A percentile compares a stretch with the other conserved stretches of the same genome.
Evolutionary conservation across 2,888 invertebrate genomes (phyloP).

Genomic region (Sclerodermus sp.): DNA sequence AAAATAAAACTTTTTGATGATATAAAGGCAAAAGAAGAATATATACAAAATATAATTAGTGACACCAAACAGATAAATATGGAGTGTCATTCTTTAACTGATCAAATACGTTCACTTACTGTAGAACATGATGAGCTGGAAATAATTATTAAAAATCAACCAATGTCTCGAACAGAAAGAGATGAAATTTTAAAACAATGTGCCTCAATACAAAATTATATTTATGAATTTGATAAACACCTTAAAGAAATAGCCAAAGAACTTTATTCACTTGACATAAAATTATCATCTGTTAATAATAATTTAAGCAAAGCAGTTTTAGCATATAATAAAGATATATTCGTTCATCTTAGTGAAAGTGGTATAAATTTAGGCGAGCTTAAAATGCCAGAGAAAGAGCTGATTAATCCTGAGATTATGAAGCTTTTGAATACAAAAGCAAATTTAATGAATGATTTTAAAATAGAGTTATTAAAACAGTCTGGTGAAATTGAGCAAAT

Average conservation of each 20-base stretch:
- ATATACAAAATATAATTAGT: conserved; percentile 16
- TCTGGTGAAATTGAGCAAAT: conserved; percentile 6
- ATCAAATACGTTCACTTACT: conserved; percentile 27
- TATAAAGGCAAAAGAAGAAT: conserved; percentile 25
- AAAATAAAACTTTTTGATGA: conserved; percentile 22
- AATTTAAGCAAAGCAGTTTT: conserved; percentile 40
- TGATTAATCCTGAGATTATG: conserved; percentile 28
- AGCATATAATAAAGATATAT: conserved; percentile 44
- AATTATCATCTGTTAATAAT: conserved; percentile 35
- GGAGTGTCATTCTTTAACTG: conserved; percentile 20
- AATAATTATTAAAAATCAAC: conserved; percentile 36
- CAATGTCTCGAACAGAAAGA: conserved; percentile 38
- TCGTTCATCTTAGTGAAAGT: conserved; percentile 30
- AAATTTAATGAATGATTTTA: conserved; percentile 20
- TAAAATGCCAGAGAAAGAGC: conserved; percentile 40
- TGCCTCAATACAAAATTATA: conserved; percentile 32
- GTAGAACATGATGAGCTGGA: conserved; percentile 27
- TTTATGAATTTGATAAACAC: conserved; percentile 38
- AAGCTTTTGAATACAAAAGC: conserved; percentile 24
- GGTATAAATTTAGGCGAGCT: conserved; percentile 33
- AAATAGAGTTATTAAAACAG: conserved; percentile 23
- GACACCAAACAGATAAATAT: conserved; percentile 31
- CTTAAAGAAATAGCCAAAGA: conserved; percentile 45
- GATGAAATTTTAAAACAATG: conserved; percentile 40
- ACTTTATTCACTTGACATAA: conserved; percentile 42